Base-by-base conservation (phyloP, 2,888 invertebrate species). In the Tineola bisselliella region DNA sequence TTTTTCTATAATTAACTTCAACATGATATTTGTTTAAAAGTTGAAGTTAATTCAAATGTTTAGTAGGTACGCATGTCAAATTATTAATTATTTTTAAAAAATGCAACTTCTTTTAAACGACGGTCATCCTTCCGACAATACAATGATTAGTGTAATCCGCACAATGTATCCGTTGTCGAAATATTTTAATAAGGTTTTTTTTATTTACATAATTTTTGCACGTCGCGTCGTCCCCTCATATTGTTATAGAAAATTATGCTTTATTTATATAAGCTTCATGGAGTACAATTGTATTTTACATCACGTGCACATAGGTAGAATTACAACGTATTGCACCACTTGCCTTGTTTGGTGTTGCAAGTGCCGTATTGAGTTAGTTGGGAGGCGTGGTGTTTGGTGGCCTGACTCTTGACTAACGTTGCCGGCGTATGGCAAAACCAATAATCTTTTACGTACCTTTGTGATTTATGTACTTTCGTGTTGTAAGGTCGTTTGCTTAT, bases 281-380 rank as follows among this genome's bases (percentile, higher is more conserved):
- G 6, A 25, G 25, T 25, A 4, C 25, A 25, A 25, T 25, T 25
- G 2, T 25, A 25, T 25, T 2, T 25, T 4, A 25, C 25, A 25
- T 38, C 10, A 38, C 3, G 38, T 38, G 38, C 3, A n/a, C n/a
- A 38, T 38, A 38, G 10, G 38, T 38, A 38, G 38, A 10, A 15
- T 48, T 17, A 15, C 15, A 48, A 54, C 12, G 19, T 25, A 54
- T 54, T 54, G 54, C 54, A 25, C 18, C 54, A 54, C 19, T 54
- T 25, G 11, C 54, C 54, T 25, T 25, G 25, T 54, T 54, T n/a
- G 54, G n/a, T 54, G 54, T 19, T 25, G 54, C 54, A 54, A 54
- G 12, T 48, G n/a, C 15, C 18, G n/a, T 48, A 48, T 15, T 48
- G 48, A 48, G 48, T 38, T 38, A 38, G 11, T 48, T 48, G 15